These are phyloP conservation scores for Oxyura jamaicensis DNA, from an alignment of 2,113 vertebrate species.

Conservation along the genomic window DNA sequence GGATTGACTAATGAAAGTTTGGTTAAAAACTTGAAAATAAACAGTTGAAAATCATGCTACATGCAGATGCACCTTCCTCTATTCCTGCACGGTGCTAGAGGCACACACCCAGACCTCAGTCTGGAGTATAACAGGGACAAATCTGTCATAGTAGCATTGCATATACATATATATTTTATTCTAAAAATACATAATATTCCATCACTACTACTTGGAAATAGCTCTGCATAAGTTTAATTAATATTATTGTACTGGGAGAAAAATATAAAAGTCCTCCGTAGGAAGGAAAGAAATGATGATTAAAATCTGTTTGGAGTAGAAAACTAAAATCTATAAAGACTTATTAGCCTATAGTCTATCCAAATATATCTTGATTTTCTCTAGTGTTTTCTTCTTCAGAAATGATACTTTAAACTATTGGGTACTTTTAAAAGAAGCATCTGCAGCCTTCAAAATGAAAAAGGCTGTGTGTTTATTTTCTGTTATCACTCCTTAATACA, in stretches of 20 bases:
- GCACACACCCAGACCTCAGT: background rate
- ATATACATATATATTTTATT: background rate
- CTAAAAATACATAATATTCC: background rate
- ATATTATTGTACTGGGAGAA: background rate
- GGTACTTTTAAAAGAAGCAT: background rate
- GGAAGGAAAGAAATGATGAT: background rate
- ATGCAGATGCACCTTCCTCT: background rate
- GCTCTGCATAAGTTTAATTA: background rate
- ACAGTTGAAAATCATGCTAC: background rate
- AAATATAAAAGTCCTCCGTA: background rate
- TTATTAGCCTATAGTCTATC: background rate
- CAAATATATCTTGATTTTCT: background rate
- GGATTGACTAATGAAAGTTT: background rate
- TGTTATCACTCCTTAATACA: slow-evolving; percentile 17
- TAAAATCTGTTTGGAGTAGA: background rate
- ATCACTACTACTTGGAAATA: background rate
- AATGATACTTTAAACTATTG: background rate
- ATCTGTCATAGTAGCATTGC: background rate
- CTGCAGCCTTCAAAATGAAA: background rate
- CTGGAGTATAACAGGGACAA: background rate
- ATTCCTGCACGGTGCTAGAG: background rate
- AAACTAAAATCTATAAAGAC: background rate
- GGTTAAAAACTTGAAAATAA: background rate
- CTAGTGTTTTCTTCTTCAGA: background rate
- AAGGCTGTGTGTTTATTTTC: slow-evolving; percentile 23